Evolutionary conservation across 2,888 invertebrate species (phyloP), one percentile per base, ranked within the genome.

Genomic region (Galerucella calmariensis): DNA sequence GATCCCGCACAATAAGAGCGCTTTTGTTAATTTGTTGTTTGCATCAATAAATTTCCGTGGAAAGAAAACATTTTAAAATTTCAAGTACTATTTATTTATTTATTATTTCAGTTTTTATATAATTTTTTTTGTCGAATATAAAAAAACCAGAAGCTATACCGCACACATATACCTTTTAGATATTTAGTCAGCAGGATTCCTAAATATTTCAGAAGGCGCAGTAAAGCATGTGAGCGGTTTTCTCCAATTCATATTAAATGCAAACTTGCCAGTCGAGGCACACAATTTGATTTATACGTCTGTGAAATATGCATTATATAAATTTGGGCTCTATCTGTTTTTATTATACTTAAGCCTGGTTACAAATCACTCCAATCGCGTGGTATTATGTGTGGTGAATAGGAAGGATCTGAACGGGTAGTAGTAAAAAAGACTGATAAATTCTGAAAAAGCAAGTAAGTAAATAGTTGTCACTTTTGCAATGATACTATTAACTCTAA

Each of bases 261-360:
- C 84, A 83, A 85, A 86, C 85, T 86, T 85, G 84, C 84, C 81
- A 84, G 83, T 83, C 85, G 79, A 79, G 82, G 83, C 85, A 85
- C 85, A 84, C 83, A 83, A 82, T 83, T 82, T 86, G 86, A 86
- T 87, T 85, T 86, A 87, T 85, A 80, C 80, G 84, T 84, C 87
- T 86, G 86, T 86, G 84, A 86, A 86, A 87, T 86, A 86, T 87
- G 86, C 87, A 87, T 87, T 87, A 87, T 86, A 86, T 86, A 85
- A 87, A 87, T 87, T 87, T 86, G 86, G 83, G 86, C 84, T 86
- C 84, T 82, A 84, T 86, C 86, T 87, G 86, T 86, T 35, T 86
- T 87, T 87, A 86, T 87, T 85, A 83, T 84, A 84, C 84, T 85
- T 84, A 83, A 83, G 85, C 83, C 81, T 79, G 82, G 75, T 82